Percentiles rank a stretch among this genome's conserved stretches.
Evolutionary conservation across 2,113 vertebrate species (phyloP).

Genomic region (Oceanites oceanicus): DNA sequence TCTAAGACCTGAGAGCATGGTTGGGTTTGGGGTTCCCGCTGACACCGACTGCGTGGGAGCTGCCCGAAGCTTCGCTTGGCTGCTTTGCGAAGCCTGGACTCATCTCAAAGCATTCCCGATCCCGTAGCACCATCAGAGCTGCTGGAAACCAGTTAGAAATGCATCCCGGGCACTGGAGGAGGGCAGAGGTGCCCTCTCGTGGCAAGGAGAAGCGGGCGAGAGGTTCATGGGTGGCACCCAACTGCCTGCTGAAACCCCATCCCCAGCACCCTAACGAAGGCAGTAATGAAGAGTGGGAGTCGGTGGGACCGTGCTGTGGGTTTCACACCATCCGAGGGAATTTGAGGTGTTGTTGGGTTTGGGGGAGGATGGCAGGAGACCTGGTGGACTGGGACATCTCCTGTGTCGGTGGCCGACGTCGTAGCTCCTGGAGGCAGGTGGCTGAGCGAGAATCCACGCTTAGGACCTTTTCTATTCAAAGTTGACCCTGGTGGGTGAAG

Average conservation of each 20-base stretch:
- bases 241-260: not conserved
- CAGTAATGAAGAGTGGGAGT: not conserved
- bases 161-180: not conserved
- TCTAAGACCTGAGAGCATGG: not conserved
- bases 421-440: not conserved
- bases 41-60: not conserved
- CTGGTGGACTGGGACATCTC: not conserved
- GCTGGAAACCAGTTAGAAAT: not conserved
- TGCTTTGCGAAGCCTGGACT: not conserved
- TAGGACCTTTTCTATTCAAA: not conserved
- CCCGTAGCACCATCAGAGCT: rapidly evolving
- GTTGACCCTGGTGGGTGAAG: no score
- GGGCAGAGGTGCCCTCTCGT: not conserved
- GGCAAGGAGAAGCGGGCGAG: not conserved
- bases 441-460: not conserved
- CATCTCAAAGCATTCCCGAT: not conserved
- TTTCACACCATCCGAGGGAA: not conserved
- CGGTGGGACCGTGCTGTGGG: rapidly evolving
- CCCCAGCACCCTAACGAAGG: not conserved
- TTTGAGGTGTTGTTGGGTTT: rapidly evolving
- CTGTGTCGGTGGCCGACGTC: rapidly evolving
- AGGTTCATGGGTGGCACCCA: not conserved
- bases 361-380: not conserved
- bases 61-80: not conserved
- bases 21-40: not conserved